Evolutionary conservation across 2,113 vertebrate genomes (phyloP).

Genomic region (Prochilodus magdalenae): DNA sequence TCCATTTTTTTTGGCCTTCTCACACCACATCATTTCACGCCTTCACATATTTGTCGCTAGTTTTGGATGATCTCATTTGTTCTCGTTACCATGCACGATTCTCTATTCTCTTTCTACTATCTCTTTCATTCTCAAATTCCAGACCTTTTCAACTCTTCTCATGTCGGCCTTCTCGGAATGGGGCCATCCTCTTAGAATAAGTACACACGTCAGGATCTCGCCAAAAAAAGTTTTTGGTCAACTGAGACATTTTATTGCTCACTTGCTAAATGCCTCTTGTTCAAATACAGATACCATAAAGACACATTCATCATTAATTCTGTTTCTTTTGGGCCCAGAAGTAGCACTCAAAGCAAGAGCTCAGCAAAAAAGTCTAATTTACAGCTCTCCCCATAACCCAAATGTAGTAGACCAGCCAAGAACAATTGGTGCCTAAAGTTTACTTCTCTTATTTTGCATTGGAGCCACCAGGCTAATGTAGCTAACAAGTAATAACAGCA

Average conservation of each 20-base stretch:
- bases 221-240: slow-evolving; percentile 4
- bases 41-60: neutral
- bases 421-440: no score
- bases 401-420: no score
- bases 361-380: no score
- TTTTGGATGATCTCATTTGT: slow-evolving; percentile 40
- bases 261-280: slow-evolving; percentile 7
- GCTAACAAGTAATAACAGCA: no score
- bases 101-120: neutral
- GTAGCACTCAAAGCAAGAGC: neutral
- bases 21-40: slow-evolving; percentile 16
- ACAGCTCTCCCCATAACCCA: no score
- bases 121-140: slow-evolving; percentile 10
- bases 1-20: slow-evolving; percentile 14
- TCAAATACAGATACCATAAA: neutral
- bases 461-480: neutral
- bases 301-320: neutral
- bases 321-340: neutral
- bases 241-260: neutral
- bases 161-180: neutral
- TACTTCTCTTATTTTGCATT: no score
- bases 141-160: neutral
- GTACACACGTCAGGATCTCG: neutral
- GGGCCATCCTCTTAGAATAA: neutral
- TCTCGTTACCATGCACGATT: slow-evolving; percentile 28